Evolutionary conservation across 2,113 vertebrate species (phyloP).

Genomic region (Delphinapterus leucas): DNA sequence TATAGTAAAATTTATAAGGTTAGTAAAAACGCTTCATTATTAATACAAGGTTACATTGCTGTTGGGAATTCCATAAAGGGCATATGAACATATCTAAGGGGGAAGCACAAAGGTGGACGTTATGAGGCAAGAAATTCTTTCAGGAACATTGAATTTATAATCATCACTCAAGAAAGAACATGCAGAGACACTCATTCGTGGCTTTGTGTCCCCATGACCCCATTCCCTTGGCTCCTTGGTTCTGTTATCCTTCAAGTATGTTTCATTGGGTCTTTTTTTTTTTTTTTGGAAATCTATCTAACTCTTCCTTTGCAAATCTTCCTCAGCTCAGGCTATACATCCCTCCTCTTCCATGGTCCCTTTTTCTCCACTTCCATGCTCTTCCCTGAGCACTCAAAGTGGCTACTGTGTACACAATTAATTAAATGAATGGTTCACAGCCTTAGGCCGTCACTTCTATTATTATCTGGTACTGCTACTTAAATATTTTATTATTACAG

Average conservation of each 20-base stretch:
- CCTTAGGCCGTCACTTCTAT: background rate
- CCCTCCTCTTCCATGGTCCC: background rate
- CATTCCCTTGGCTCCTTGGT: background rate
- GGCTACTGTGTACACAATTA: background rate
- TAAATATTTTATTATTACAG: slow-evolving; percentile 49
- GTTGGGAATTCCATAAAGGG: background rate
- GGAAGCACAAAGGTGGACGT: background rate
- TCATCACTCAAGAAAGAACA: background rate
- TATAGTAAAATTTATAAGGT: slow-evolving; percentile 13
- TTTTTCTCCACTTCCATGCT: background rate
- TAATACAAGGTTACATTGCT: background rate
- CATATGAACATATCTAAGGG: background rate
- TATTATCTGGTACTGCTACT: slow-evolving; percentile 5
- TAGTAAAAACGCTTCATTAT: slow-evolving; percentile 48
- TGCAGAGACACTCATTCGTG: background rate
- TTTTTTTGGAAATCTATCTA: background rate
- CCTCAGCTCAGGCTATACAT: background rate
- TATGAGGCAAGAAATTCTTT: background rate
- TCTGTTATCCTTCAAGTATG: background rate
- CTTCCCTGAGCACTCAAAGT: background rate
- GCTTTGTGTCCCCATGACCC: background rate
- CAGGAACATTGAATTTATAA: background rate
- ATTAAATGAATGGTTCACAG: background rate
- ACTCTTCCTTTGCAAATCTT: background rate
- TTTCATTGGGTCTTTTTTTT: background rate